Base-by-base conservation (phyloP, 2,888 invertebrate genomes). In the Chrysotoxum bicinctum region DNA sequence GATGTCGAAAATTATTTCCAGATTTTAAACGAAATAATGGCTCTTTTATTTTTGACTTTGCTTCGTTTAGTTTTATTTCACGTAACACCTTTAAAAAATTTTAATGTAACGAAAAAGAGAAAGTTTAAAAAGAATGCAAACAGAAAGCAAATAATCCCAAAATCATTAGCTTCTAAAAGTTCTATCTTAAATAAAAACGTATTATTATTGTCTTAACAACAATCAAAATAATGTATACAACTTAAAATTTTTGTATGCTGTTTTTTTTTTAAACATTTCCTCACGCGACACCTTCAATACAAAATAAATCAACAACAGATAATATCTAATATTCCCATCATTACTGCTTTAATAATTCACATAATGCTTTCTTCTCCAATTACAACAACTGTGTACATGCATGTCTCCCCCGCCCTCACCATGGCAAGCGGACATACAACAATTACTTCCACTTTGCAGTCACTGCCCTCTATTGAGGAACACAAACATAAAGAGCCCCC, bases 401-500 rank as follows among this genome's bases (percentile, higher is more conserved):
- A 74, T 43, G 6, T 16, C 56, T 54, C 7, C 14, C 35, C 12
- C 21, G 16, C 9, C 14, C 8, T 35, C 19, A 10, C 45, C 40
- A 50, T 45, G 52, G 40, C 56, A 40, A 40, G 37, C 10, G 37
- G 14, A 50, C 70, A 66, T 72, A 54, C 76, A 68, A 69, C 70
- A 75, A 70, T 80, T 69, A 48, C 69, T 72, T 81, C 73, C 64
- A 86, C 86, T 84, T 73, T 76, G 85, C 85, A 80, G 79, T 81
- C 80, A 85, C 76, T 85, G 80, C 76, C 80, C 81, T 81, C 80
- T 81, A 70, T 77, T 43, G 80, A 56, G 48, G 64, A 73, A 79
- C 56, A 74, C 79, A 69, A 60, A 32, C 68, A 78, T 69, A 72
- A 70, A 70, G 26, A 26, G 26, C 4, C 26, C 7, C 26, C 26